phyloP scores from a whole-genome alignment of 2,113 vertebrate species.

The Oryzias javanicus region DNA sequence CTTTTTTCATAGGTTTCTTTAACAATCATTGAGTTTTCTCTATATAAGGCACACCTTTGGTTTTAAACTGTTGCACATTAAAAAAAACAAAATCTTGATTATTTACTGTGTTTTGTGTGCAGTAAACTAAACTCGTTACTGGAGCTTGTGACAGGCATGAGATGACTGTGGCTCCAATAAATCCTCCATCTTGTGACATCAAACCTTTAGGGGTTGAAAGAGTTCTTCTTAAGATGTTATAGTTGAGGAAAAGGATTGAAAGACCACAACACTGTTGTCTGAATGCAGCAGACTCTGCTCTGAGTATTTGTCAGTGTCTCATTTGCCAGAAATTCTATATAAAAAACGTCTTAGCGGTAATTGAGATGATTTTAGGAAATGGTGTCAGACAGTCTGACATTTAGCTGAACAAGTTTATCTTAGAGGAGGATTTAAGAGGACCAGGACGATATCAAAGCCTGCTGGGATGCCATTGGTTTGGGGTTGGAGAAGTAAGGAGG shows the following conservation, averaged over 20 bases:
- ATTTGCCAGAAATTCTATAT: neutral
- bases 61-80: too few species aligned
- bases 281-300: constrained; percentile 1
- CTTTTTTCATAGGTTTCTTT: too few species aligned
- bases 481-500: too few species aligned
- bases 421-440: too few species aligned
- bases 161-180: constrained; percentile 15
- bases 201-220: constrained; percentile 3
- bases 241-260: neutral
- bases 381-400: too few species aligned
- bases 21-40: too few species aligned
- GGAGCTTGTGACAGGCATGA: constrained; percentile 18
- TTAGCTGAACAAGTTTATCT: too few species aligned
- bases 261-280: neutral
- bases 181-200: constrained; percentile 24
- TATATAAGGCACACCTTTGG: too few species aligned
- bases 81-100: constrained; percentile 4
- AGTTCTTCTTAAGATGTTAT: constrained; percentile 4
- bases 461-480: too few species aligned
- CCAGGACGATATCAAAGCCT: too few species aligned
- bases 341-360: too few species aligned
- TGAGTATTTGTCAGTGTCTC: neutral
- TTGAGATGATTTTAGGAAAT: too few species aligned
- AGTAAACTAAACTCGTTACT: constrained; percentile 14
- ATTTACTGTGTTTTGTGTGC: constrained; percentile 2